Base-by-base conservation (phyloP, 2,797 vertebrate genomes). In the Lithobates pipiens region DNA sequence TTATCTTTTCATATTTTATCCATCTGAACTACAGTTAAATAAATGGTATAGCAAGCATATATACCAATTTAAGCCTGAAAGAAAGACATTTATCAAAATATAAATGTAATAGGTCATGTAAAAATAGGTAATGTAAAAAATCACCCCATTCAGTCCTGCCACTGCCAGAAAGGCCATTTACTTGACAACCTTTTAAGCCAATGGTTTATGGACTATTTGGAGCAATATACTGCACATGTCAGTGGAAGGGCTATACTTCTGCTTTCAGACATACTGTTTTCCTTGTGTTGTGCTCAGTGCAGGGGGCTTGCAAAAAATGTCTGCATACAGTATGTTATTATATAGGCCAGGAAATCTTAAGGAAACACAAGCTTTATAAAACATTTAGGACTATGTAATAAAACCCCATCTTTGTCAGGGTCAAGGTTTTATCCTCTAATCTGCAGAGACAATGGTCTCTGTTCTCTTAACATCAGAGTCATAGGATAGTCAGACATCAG, bases 51-150 rank as follows among this genome's bases (percentile, higher is more conserved):
- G 44, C n/a, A n/a, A 15, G 23, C n/a, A 25, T 21, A 73, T 73
- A 44, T 11, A 11, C 39, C 72, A 46, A 46, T 74, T 74, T 74
- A 74, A 46, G 27, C 72, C 72, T 74, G 10, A 74, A 74, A 74
- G 39, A 29, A 67, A 27, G 39, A 11, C 36, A 42, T 73, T 25
- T 44, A 73, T 73, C 25, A 44, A 46, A 72, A 50, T 27, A 27
- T n/a, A 50, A 74, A 27, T 16, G 42, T 16, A 46, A 50, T 46
- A 44, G 42, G 42, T 46, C 39, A 46, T 23, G 13, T 74, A 74
- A 50, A 46, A 46, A 44, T 15, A n/a, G 15, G 39, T 27, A 21
- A 15, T 25, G 11, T 74, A 74, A 74, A 73, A 46, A 44, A 29
- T 67, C 65, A 29, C 65, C 25, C n/a, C n/a, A 29, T 15, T 50